Conservation (phyloP, 2,113 vertebrate species). For the Carassius auratus region DNA sequence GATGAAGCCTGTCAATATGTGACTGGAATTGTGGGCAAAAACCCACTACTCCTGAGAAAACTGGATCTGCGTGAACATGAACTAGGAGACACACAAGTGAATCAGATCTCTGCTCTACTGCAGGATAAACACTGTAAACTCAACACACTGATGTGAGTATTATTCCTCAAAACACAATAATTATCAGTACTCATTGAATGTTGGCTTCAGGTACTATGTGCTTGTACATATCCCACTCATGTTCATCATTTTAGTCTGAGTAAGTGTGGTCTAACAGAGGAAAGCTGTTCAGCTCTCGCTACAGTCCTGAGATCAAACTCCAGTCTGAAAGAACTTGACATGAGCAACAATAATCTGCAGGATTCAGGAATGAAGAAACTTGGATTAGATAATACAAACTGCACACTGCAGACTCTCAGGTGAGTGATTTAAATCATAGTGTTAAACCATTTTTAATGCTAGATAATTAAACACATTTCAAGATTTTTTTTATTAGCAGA, state of each 20-base stretch:
- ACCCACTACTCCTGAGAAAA: neutral
- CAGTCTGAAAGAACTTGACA: no score
- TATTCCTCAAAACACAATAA: neutral
- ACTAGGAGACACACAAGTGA: no score
- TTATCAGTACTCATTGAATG: neutral
- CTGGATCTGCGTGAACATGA: no score
- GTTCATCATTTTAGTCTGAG: neutral
- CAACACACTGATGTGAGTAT: neutral
- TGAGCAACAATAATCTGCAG: no score
- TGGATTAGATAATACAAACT: neutral
- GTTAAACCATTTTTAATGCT: neutral
- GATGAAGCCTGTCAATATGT: neutral
- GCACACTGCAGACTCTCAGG: neutral
- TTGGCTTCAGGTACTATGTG: neutral
- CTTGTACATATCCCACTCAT: neutral
- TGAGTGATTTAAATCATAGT: neutral
- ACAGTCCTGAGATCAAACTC: neutral
- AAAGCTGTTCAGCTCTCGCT: neutral
- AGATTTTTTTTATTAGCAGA: no score
- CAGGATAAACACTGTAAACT: constrained; percentile 34
- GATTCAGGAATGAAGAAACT: neutral
- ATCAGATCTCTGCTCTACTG: no score
- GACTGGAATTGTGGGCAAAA: neutral
- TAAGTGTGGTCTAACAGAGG: neutral
- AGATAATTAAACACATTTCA: neutral